These are phyloP conservation scores for Tylochromis polylepis DNA, from an alignment of 2,113 vertebrate genomes.

Conservation along the genomic window DNA sequence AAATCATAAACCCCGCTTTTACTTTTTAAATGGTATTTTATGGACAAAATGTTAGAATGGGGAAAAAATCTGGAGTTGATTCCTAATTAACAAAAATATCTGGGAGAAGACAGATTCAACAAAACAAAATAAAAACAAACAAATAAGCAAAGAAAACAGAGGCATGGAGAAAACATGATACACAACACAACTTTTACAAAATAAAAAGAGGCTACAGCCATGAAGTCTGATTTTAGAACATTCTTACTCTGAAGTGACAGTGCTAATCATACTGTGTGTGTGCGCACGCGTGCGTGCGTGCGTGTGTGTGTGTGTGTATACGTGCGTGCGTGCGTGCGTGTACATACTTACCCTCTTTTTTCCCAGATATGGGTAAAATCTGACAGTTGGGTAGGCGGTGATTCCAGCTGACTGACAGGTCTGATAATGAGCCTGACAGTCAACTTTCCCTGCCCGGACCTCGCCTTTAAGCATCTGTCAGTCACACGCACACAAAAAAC, in stretches of 20 bases:
- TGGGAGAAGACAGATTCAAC: not conserved
- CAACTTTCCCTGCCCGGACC: slow-evolving; percentile 89
- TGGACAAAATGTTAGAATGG: not conserved
- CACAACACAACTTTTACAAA: not conserved
- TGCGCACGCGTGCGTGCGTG: not conserved
- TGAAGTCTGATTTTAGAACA: not conserved
- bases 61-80: not conserved
- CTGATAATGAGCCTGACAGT: slow-evolving; percentile 86
- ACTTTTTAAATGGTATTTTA: not conserved
- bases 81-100: not conserved
- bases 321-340: not conserved
- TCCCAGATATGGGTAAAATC: slow-evolving; percentile 80
- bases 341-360: slow-evolving; percentile 71
- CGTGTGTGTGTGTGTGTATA: not conserved
- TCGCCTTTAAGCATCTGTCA: slow-evolving; percentile 85
- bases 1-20: not conserved
- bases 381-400: slow-evolving; percentile 88
- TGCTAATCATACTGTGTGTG: not conserved
- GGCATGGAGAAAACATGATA: not conserved
- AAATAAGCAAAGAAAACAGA: not conserved
- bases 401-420: slow-evolving; percentile 86
- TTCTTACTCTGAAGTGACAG: not conserved
- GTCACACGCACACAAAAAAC: not conserved
- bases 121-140: not conserved
- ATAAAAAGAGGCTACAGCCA: not conserved